Evolutionary conservation across 2,888 invertebrate genomes (phyloP), one percentile per base, ranked within the genome.

Genomic region (Rhamphomyia laevipes): DNA sequence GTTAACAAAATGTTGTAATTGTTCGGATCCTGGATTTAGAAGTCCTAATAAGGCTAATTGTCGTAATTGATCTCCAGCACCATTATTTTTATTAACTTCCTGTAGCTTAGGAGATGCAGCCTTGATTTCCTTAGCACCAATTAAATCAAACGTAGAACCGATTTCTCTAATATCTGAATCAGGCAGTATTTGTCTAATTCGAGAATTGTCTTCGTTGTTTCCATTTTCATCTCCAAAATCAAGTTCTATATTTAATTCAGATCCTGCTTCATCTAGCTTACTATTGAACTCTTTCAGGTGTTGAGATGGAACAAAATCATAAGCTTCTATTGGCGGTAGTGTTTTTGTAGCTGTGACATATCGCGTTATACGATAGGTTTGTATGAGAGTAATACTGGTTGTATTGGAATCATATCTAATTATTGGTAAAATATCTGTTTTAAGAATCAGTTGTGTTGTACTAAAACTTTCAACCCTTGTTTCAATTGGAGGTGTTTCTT

Each of bases 281-380:
- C 86, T 86, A 61, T 90, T 90, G 66, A 91, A 90, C 66, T 92
- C 91, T 61, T 89, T 89, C 21, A 91, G 73, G 1, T 86, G 86
- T 67, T 85, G 87, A 60, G 86, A 86, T 0, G 89, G 89, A 47
- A 85, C 84, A 61, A 89, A 90, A 63, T 88, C 88, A 71, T 85
- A 89, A 55, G 80, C 82, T 64, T 89, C 88, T 78, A 86, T 81
- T 0, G 91, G 90, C 7, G 90, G 91, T 43, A 91, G 67, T 0
- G 92, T 93, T 66, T 92, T 92, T 2, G 88, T 90, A 0, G 92
- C 91, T 1, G 90, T 90, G 12, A 93, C 90, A 49, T 91, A 72
- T 63, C 91, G 77, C 1, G 91, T 89, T 18, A 92, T 77, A 61
- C 86, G 80, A 69, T 91, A 93, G 0, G 92, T 91, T 72, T 93